Evolutionary conservation across 1,140 invertebrate species (phyloP), one percentile per base, ranked within the genome.

Genomic region (Drosophila hydei): DNA sequence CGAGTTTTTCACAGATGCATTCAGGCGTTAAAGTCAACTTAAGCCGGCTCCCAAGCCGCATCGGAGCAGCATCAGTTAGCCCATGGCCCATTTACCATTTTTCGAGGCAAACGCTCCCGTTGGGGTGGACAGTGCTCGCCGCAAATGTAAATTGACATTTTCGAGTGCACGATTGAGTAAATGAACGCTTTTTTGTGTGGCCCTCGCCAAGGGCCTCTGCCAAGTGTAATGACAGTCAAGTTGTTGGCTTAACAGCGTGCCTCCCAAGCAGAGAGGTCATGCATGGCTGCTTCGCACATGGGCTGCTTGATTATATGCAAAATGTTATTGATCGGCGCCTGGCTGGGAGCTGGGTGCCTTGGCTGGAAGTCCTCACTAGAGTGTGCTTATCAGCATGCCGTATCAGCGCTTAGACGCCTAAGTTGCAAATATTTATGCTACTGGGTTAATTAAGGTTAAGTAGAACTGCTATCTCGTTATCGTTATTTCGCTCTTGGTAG

Each of bases 61-160:
- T 21, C 47, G 8, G 14, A 27, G 47, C 47, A 25, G 8, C 63
- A 14, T 65, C 75, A 38, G 60, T 65, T 79, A 45, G 36, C 45
- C 55, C 78, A 63, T 72, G 52, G 43, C 14, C 47, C 59, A 69
- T 70, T 70, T 59, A 21, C 23, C 60, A 55, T 54, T 48, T 16
- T 61, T 38, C 61, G 9, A 6, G 58, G 58, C 47, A 67, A 12
- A 23, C 30, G 8, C 27, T 30, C 38, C 38, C 40, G 1, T 16
- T 16, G 64, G 69, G 70, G 78, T 70, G 71, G 63, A 74, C 80
- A 74, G 62, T 42, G 60, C 70, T 61, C 58, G 72, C 79, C 84
- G 84, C 79, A 87, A 87, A 87, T 89, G 83, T 87, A 87, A 87
- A 87, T 87, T 87, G 83, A 87, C 83, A 87, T 87, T 89, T 87